Conservation (phyloP, 2,797 vertebrate genomes). For the Dallia pectoralis region DNA sequence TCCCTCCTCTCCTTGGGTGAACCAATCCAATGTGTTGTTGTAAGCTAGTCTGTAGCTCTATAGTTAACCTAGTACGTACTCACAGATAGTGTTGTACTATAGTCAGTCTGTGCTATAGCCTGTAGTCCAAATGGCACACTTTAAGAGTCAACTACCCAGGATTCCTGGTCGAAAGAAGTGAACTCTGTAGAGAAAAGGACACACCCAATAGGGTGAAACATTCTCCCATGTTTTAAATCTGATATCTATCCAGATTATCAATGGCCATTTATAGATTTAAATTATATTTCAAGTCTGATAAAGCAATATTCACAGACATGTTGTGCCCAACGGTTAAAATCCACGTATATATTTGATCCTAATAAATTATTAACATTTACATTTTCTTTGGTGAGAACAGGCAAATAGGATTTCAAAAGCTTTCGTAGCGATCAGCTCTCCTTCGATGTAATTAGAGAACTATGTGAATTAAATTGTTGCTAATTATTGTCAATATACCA, state of each 20-base stretch:
- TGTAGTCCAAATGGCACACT: conserved; percentile 8
- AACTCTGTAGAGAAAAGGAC: too few species aligned
- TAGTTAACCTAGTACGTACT: conserved; percentile 36
- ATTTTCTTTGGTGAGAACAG: conserved; percentile 48
- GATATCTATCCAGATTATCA: conserved; percentile 28
- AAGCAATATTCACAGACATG: conserved; percentile 46
- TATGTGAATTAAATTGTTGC: conserved; percentile 69
- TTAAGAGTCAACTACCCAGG: too few species aligned
- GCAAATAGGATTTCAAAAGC: conserved; percentile 49
- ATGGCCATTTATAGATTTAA: conserved; percentile 27
- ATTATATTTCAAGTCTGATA: conserved; percentile 35
- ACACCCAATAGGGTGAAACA: background rate
- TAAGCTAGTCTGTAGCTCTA: conserved; percentile 61
- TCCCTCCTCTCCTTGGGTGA: conserved; percentile 46
- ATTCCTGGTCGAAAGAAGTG: too few species aligned
- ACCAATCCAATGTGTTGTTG: conserved; percentile 69
- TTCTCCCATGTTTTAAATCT: conserved; percentile 7
- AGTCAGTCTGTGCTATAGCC: background rate
- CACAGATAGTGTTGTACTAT: background rate
- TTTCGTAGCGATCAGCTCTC: conserved; percentile 52
- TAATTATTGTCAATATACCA: conserved; percentile 66
- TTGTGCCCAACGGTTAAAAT: conserved; percentile 40
- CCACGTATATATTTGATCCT: conserved; percentile 38
- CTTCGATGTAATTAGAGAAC: conserved; percentile 67
- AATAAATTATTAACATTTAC: conserved; percentile 38